A percentile compares a stretch with the other conserved stretches of the same genome.
These are phyloP conservation scores for Spilogale gracilis DNA, from an alignment of 2,113 vertebrate species.

Conservation along the genomic window DNA sequence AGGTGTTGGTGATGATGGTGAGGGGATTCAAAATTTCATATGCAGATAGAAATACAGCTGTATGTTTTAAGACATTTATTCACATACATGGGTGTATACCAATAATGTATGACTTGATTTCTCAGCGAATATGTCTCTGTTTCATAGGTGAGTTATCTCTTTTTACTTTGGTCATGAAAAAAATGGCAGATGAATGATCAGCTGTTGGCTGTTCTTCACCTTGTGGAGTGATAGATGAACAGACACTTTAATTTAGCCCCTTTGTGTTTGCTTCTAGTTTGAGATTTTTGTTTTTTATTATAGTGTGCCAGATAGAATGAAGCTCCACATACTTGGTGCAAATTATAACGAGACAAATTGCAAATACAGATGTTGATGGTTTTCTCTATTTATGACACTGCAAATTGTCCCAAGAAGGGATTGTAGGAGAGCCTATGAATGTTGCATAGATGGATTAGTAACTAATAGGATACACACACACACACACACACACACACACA, in stretches of 20 bases:
- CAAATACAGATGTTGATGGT: background rate
- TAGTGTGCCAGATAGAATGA: background rate
- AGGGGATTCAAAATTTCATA: conserved; percentile 34
- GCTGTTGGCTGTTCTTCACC: background rate
- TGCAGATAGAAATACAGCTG: conserved; percentile 47
- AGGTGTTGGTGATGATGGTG: fast-evolving
- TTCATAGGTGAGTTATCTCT: conserved; percentile 72
- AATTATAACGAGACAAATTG: conserved; percentile 67
- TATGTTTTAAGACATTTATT: background rate
- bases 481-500: background rate
- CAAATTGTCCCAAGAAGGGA: conserved; percentile 38
- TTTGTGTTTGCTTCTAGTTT: conserved; percentile 65
- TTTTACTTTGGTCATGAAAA: conserved; percentile 76
- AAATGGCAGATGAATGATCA: conserved; percentile 75
- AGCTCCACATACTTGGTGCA: conserved; percentile 21
- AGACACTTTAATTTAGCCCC: conserved; percentile 57
- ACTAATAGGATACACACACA: background rate
- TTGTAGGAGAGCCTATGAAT: background rate
- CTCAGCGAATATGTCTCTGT: conserved; percentile 75
- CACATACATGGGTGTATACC: fast-evolving
- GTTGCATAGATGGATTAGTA: conserved; percentile 47
- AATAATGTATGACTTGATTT: conserved; percentile 60
- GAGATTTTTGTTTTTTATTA: conserved; percentile 66
- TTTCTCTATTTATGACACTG: conserved; percentile 13
- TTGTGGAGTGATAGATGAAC: conserved; percentile 74